These are phyloP conservation scores for Dryobota labecula DNA, from an alignment of 2,888 invertebrate species.

Conservation along the genomic window DNA sequence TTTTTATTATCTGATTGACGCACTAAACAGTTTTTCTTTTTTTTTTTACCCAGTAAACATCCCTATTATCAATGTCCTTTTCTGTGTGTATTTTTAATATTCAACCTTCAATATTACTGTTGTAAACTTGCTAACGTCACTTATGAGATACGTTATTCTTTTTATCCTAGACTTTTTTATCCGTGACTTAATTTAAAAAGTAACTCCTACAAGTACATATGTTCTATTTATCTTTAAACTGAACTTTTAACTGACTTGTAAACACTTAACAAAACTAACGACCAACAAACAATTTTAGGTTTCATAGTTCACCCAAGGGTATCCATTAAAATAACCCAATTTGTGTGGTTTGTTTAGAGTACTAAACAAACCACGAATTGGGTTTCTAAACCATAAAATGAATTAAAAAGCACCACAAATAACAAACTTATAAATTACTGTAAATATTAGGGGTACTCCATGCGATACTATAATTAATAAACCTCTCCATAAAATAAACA, in stretches of 20 bases:
- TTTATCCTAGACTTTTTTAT: no score
- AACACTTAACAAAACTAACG: neutral
- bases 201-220: no score
- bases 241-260: neutral
- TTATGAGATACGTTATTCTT: no score
- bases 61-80: no score
- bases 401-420: conserved; percentile 18
- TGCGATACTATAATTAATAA: neutral
- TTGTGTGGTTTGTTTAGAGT: conserved; percentile 9
- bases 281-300: conserved; percentile 1
- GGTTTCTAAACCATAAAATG: neutral
- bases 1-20: no score
- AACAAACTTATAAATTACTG: neutral
- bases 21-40: no score
- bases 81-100: no score
- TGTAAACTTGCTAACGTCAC: no score
- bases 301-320: neutral
- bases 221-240: neutral
- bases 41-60: no score
- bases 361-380: no score
- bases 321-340: conserved; percentile 5
- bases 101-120: no score
- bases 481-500: neutral
- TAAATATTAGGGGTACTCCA: conserved; percentile 6
- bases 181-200: neutral